Percentiles rank a stretch among this genome's conserved stretches.
These are phyloP conservation scores for Cephus nigrinus DNA, from an alignment of 2,888 invertebrate genomes.

Conservation along the genomic window DNA sequence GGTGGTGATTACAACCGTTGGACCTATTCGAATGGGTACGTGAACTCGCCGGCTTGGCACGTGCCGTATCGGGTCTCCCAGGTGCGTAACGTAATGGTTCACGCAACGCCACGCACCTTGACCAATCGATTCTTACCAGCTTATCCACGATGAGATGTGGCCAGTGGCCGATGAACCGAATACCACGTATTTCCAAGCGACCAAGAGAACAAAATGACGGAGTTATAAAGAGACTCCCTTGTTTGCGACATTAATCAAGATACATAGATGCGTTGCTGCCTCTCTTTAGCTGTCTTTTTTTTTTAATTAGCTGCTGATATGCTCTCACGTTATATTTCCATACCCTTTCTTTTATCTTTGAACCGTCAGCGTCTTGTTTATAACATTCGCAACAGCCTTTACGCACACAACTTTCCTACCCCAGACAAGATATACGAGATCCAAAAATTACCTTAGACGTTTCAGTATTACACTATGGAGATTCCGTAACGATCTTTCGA, in stretches of 20 bases:
- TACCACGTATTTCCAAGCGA: slow-evolving; percentile 17
- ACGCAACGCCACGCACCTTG: slow-evolving; percentile 65
- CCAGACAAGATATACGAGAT: no score
- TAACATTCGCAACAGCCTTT: not conserved
- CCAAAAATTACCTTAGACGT: not conserved
- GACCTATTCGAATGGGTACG: slow-evolving; percentile 64
- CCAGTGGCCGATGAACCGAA: slow-evolving; percentile 14
- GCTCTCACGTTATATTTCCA: not conserved
- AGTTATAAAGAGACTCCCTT: not conserved
- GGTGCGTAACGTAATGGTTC: slow-evolving; percentile 67
- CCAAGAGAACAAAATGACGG: not conserved
- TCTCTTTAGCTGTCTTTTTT: not conserved
- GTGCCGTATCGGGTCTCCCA: slow-evolving; percentile 64
- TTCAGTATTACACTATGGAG: not conserved
- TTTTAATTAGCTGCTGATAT: not conserved
- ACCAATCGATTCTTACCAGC: slow-evolving; percentile 65
- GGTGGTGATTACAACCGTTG: slow-evolving; percentile 65
- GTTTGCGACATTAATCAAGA: not conserved
- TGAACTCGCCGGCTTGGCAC: slow-evolving; percentile 66
- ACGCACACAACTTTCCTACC: no score
- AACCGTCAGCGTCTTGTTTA: not conserved
- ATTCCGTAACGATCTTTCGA: not conserved
- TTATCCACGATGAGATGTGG: slow-evolving; percentile 48
- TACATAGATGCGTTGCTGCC: not conserved
- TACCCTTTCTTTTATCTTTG: not conserved